Conservation (phyloP, 2,888 invertebrate species). For the Alviniconcha strummeri region DNA sequence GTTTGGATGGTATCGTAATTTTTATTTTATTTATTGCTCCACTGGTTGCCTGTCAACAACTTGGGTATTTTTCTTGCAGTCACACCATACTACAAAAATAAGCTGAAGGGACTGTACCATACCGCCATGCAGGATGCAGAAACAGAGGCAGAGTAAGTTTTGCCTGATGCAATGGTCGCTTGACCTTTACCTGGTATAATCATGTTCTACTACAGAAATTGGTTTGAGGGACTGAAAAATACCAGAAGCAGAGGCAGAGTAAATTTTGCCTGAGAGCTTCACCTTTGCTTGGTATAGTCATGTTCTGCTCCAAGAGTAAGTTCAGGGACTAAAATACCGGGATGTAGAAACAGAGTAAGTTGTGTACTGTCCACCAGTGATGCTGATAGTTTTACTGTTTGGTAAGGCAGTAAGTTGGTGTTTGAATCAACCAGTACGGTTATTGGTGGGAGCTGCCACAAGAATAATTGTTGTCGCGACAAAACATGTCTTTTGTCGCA, state of each 20-base stretch:
- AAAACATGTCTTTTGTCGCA: too few species aligned
- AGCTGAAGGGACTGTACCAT: conserved; percentile 87
- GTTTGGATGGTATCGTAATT: conserved; percentile 43
- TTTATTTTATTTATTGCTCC: background rate
- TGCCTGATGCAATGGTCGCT: background rate
- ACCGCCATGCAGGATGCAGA: conserved; percentile 87
- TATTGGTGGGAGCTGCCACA: too few species aligned
- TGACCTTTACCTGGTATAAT: conserved; percentile 45
- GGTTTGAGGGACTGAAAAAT: conserved; percentile 87
- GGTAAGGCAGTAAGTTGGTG: too few species aligned
- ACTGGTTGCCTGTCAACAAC: too few species aligned
- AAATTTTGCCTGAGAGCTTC: conserved; percentile 28
- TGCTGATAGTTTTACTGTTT: too few species aligned
- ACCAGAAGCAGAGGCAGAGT: conserved; percentile 88
- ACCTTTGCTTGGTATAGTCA: conserved; percentile 55
- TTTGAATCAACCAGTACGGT: too few species aligned
- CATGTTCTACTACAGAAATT: conserved; percentile 78
- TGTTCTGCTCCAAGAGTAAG: conserved; percentile 80
- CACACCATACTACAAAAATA: conserved; percentile 78
- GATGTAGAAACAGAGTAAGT: conserved; percentile 85
- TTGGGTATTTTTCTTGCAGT: conserved; percentile 51
- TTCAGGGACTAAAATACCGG: conserved; percentile 84
- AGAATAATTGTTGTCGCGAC: too few species aligned
- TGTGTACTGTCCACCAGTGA: too few species aligned
- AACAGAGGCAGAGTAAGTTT: conserved; percentile 83